These are phyloP conservation scores for Emberiza fucata DNA, from an alignment of 2,113 vertebrate genomes.

Conservation along the genomic window DNA sequence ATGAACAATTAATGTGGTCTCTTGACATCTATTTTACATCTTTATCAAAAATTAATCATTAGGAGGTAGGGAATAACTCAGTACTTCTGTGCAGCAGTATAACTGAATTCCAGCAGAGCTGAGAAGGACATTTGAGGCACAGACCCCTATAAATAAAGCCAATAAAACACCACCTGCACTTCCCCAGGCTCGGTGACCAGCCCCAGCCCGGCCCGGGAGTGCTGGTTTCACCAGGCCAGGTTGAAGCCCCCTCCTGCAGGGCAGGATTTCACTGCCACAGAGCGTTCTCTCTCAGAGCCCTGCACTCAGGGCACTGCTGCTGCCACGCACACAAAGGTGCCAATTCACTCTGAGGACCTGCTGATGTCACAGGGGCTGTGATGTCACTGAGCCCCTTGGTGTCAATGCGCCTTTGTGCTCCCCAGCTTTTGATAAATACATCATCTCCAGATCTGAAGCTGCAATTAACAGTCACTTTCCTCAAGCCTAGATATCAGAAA, in stretches of 20 bases:
- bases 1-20: neutral
- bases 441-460: neutral
- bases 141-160: neutral
- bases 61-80: neutral
- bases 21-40: neutral
- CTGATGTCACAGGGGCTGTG: conserved; percentile 54
- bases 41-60: neutral
- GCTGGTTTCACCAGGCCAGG: neutral
- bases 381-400: conserved; percentile 36
- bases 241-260: neutral
- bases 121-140: neutral
- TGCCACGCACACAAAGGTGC: conserved; percentile 63
- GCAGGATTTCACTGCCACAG: neutral
- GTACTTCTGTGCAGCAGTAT: neutral
- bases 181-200: neutral
- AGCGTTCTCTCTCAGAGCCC: conserved; percentile 10
- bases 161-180: neutral
- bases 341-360: conserved; percentile 60
- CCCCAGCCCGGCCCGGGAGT: neutral
- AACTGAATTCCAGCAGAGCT: neutral
- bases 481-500: neutral
- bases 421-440: neutral
- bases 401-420: conserved; percentile 68
- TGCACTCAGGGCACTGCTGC: neutral
- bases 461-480: conserved; percentile 44